Percentiles rank a stretch among this genome's conserved stretches.
phyloP scores from a whole-genome alignment of 2,888 invertebrate genomes.

The Parnassius apollo region DNA sequence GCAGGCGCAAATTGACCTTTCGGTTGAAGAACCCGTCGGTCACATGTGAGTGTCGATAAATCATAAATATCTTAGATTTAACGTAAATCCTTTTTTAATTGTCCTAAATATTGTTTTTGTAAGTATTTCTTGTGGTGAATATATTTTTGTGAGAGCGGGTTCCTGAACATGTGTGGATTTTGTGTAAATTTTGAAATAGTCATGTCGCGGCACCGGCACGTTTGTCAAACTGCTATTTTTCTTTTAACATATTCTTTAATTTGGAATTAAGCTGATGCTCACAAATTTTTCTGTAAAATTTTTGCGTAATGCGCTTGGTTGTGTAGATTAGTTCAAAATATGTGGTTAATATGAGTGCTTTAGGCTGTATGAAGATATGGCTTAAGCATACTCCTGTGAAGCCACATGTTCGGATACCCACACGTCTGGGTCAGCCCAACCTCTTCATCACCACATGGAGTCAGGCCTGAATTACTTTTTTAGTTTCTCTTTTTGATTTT shows the following conservation, averaged over 20 bases:
- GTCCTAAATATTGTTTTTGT: conserved; percentile 70
- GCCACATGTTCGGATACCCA: conserved; percentile 74
- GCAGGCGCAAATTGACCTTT: conserved; percentile 88
- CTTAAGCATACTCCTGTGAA: conserved; percentile 65
- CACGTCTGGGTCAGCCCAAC: conserved; percentile 42
- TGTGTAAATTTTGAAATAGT: conserved; percentile 66
- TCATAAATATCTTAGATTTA: conserved; percentile 81
- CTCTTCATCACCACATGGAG: conserved; percentile 42
- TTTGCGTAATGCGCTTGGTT: conserved; percentile 41
- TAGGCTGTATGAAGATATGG: conserved; percentile 49
- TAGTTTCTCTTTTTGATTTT: conserved; percentile 1
- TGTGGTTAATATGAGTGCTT: conserved; percentile 52
- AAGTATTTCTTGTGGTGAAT: conserved; percentile 75
- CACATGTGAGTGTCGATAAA: conserved; percentile 92
- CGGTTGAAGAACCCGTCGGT: conserved; percentile 94
- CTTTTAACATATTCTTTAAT: conserved; percentile 50
- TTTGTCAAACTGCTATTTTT: conserved; percentile 73
- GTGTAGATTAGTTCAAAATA: conserved; percentile 46
- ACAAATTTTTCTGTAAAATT: conserved; percentile 37
- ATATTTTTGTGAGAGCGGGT: conserved; percentile 63
- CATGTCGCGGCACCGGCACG: conserved; percentile 73
- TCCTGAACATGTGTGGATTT: conserved; percentile 60
- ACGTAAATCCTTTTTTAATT: conserved; percentile 69
- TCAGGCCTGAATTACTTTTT: conserved; percentile 43
- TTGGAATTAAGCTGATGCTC: conserved; percentile 53